Percentiles rank a stretch among this genome's conserved stretches.
These are phyloP conservation scores for Tuta absoluta DNA, from an alignment of 2,888 invertebrate genomes.

Conservation along the genomic window DNA sequence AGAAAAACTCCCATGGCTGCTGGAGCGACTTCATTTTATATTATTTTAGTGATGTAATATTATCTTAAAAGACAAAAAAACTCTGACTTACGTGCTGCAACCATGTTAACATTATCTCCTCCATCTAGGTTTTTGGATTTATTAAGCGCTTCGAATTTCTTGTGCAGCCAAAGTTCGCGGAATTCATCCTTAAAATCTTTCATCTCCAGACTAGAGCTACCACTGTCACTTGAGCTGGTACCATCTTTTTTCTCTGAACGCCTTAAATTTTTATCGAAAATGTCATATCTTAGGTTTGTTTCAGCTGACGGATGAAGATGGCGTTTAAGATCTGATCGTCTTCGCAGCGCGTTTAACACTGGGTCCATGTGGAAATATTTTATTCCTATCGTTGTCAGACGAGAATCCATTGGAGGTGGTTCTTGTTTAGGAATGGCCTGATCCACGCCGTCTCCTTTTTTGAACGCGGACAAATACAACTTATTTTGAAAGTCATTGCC, in stretches of 20 bases:
- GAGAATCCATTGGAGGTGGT: not conserved
- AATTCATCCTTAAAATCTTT: conserved; percentile 48
- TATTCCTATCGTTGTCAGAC: not conserved
- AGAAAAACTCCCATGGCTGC: no score
- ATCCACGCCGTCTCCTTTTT: not conserved
- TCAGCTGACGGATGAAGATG: not conserved
- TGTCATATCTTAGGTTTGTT: not conserved
- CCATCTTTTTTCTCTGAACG: not conserved
- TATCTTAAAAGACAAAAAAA: no score
- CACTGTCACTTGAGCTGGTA: not conserved
- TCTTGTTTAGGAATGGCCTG: not conserved
- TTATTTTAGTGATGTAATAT: no score
- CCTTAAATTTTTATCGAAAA: not conserved
- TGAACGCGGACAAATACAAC: not conserved
- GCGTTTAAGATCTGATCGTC: not conserved
- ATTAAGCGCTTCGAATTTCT: conserved; percentile 42
- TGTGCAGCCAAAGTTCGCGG: conserved; percentile 44
- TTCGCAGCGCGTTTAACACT: conserved; percentile 4
- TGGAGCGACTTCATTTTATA: no score
- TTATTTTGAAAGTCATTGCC: not conserved
- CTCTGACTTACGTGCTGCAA: conserved; percentile 57
- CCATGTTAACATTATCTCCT: conserved; percentile 65
- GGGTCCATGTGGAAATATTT: conserved; percentile 16
- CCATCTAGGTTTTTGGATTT: conserved; percentile 48
- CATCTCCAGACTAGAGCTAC: conserved; percentile 46